Conservation (phyloP, 1,140 invertebrate genomes). For the Drosophila gunungcola region DNA sequence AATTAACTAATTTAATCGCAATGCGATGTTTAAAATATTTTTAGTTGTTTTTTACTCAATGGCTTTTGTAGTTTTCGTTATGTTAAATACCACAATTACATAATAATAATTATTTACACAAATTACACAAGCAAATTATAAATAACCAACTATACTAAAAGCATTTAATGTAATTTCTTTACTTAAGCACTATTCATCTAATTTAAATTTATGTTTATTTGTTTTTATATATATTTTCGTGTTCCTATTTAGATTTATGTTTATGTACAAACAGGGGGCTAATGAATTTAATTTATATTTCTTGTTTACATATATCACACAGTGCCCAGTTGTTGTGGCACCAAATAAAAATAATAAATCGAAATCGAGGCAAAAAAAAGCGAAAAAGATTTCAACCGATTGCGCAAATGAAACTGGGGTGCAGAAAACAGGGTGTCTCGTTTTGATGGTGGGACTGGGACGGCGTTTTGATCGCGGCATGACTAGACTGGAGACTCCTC, state of each 20-base stretch:
- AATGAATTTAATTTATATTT: conserved; percentile 69
- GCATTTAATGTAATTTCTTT: conserved; percentile 60
- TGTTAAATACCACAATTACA: conserved; percentile 59
- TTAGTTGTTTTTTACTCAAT: conserved; percentile 17
- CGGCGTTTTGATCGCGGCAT: conserved; percentile 56
- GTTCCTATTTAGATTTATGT: conserved; percentile 38
- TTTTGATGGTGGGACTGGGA: conserved; percentile 58
- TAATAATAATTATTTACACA: conserved; percentile 75
- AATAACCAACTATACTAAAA: conserved; percentile 65
- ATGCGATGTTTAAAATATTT: conserved; percentile 18
- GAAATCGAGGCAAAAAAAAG: conserved; percentile 27
- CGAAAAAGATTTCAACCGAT: conserved; percentile 63
- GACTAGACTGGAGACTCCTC: conserved; percentile 55
- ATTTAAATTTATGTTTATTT: conserved; percentile 54
- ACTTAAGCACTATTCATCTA: conserved; percentile 52
- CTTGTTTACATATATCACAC: conserved; percentile 77
- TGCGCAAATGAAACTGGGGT: conserved; percentile 61
- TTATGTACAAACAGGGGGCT: conserved; percentile 64
- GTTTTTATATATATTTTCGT: conserved; percentile 27
- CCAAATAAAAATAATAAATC: conserved; percentile 49
- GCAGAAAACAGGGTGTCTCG: conserved; percentile 61
- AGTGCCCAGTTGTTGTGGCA: conserved; percentile 45
- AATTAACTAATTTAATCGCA: conserved; percentile 58
- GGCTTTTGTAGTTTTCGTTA: conserved; percentile 14
- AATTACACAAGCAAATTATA: conserved; percentile 52